Conservation (phyloP, 2,888 invertebrate genomes). For the Epinotia brunnichana region DNA sequence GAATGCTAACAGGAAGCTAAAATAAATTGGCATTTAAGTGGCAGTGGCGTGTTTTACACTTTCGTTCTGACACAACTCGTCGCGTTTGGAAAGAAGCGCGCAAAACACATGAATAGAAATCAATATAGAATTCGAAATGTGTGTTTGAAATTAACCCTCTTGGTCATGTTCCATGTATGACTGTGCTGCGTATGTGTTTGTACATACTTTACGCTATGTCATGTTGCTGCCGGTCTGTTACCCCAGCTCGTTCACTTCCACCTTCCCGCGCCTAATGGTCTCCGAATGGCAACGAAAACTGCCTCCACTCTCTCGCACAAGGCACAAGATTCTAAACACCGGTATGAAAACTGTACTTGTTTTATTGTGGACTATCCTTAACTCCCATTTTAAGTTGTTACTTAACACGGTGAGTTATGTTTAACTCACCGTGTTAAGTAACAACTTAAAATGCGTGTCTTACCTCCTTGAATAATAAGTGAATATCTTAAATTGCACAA, state of each 20-base stretch:
- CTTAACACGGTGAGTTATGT: no score
- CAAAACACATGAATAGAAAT: neutral
- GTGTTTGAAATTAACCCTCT: neutral
- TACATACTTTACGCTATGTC: neutral
- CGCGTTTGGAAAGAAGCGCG: neutral
- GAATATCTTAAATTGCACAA: no score
- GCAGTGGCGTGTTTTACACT: neutral
- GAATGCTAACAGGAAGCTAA: neutral
- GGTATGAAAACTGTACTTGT: no score
- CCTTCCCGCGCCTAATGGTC: constrained; percentile 35
- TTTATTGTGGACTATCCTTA: no score
- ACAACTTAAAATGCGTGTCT: no score
- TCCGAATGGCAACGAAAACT: constrained; percentile 33
- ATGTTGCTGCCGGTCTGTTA: constrained; percentile 16
- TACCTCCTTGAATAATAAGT: no score
- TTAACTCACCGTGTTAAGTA: no score
- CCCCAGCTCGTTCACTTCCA: constrained; percentile 6
- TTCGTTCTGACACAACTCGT: neutral
- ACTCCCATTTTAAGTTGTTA: no score
- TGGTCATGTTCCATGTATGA: no score
- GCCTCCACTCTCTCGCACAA: constrained; percentile 8
- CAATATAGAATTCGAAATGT: neutral
- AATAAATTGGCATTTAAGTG: neutral
- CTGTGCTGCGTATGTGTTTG: no score
- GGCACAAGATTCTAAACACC: constrained; percentile 14